Evolutionary conservation across 2,113 vertebrate genomes (phyloP).

Genomic region (Crotophaga sulcirostris): DNA sequence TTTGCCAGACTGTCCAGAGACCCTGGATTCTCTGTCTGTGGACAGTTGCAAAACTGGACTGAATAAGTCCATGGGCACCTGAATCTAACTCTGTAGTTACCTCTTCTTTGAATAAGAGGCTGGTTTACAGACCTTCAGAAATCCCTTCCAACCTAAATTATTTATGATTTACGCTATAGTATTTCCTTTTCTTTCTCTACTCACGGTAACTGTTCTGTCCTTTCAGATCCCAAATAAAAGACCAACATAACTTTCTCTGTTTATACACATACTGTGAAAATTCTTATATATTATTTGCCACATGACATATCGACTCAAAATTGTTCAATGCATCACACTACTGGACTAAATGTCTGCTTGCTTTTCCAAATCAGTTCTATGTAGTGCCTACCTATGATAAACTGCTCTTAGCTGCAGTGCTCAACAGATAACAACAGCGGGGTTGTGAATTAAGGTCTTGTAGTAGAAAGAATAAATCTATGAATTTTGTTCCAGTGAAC

Average conservation of each 20-base stretch:
- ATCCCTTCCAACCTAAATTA: background rate
- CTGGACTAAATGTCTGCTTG: background rate
- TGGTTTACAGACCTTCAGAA: background rate
- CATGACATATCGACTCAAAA: background rate
- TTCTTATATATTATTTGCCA: background rate
- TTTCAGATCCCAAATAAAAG: background rate
- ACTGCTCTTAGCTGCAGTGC: background rate
- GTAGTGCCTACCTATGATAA: background rate
- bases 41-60: background rate
- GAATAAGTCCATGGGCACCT: background rate
- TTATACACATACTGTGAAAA: background rate
- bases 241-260: background rate
- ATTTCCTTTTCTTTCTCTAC: background rate
- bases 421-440: background rate
- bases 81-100: background rate
- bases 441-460: background rate
- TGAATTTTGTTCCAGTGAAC: background rate
- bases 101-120: background rate
- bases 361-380: background rate
- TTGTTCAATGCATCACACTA: background rate
- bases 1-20: background rate
- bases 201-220: background rate
- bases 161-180: background rate
- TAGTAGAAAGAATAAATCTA: background rate
- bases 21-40: background rate